Percentiles rank a stretch among this genome's conserved stretches.
Conservation (phyloP, 2,888 invertebrate genomes). For the Tribolium freemani region DNA sequence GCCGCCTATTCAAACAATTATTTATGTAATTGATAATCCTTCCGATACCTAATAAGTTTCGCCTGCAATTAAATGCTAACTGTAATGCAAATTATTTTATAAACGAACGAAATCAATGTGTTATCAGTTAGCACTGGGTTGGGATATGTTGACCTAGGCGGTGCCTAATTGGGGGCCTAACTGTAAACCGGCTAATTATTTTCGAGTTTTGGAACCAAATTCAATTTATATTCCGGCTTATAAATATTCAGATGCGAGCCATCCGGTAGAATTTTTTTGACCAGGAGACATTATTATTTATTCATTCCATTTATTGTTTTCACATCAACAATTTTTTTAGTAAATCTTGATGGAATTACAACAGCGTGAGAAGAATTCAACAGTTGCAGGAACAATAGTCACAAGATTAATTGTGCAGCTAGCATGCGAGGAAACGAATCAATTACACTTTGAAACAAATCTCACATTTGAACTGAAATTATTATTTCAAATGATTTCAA, state of each 20-base stretch:
- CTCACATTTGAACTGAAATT: not conserved
- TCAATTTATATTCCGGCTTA: not conserved
- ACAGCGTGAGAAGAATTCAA: slow-evolving; percentile 12
- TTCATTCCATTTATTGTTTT: slow-evolving; percentile 26
- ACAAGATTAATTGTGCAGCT: slow-evolving; percentile 19
- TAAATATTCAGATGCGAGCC: not conserved
- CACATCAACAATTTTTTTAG: slow-evolving; percentile 12
- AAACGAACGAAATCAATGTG: slow-evolving; percentile 20
- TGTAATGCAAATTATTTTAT: slow-evolving; percentile 33
- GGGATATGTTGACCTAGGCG: slow-evolving; percentile 24
- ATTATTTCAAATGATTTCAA: slow-evolving; percentile 4
- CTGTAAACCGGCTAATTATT: slow-evolving; percentile 25
- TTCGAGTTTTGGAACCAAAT: not conserved
- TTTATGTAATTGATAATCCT: slow-evolving; percentile 30
- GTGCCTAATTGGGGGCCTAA: slow-evolving; percentile 20
- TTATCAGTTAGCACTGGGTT: slow-evolving; percentile 22
- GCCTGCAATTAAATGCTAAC: slow-evolving; percentile 24
- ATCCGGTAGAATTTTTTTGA: not conserved
- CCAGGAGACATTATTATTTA: not conserved
- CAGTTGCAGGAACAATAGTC: slow-evolving; percentile 6
- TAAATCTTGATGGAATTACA: not conserved
- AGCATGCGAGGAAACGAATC: slow-evolving; percentile 22
- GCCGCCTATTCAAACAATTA: slow-evolving; percentile 28
- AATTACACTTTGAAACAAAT: not conserved
- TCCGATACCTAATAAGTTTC: slow-evolving; percentile 28